phyloP scores from a whole-genome alignment of 2,113 vertebrate species.

The Coreoperca whiteheadi region DNA sequence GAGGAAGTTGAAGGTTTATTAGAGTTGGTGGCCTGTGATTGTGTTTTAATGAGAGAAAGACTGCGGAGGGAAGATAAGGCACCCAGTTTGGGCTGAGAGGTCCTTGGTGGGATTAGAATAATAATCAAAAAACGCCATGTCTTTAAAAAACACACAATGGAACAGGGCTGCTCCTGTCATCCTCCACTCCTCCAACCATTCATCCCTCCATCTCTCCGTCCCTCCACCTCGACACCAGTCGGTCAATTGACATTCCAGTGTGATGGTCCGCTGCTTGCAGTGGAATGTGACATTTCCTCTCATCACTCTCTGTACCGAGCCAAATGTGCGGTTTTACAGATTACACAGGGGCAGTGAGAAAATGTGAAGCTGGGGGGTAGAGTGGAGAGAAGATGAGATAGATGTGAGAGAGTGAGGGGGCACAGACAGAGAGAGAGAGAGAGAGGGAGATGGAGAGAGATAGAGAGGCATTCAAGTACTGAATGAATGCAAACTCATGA shows the following conservation, averaged over 20 bases:
- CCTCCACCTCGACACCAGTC: conserved; percentile 27
- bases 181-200: conserved; percentile 49
- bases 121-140: conserved; percentile 84
- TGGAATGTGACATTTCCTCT: conserved; percentile 75
- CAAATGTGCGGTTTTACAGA: conserved; percentile 72
- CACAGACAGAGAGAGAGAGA: conserved; percentile 16
- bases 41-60: conserved; percentile 93
- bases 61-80: conserved; percentile 90
- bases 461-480: conserved; percentile 24
- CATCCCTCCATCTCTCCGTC: conserved; percentile 49
- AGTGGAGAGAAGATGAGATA: conserved; percentile 33
- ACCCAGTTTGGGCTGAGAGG: conserved; percentile 80
- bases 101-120: conserved; percentile 87
- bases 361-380: conserved; percentile 33
- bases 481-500: conserved; percentile 55
- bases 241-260: conserved; percentile 78
- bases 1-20: conserved; percentile 91
- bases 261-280: conserved; percentile 65
- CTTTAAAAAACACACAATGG: conserved; percentile 85
- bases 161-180: conserved; percentile 70
- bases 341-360: conserved; percentile 60
- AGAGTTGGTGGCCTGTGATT: conserved; percentile 92
- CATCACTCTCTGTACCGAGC: conserved; percentile 52
- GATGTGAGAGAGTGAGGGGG: conserved; percentile 44
- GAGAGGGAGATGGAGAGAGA: conserved; percentile 27